phyloP scores from a whole-genome alignment of 1,140 invertebrate genomes.

The Lasaia peninsularis region DNA sequence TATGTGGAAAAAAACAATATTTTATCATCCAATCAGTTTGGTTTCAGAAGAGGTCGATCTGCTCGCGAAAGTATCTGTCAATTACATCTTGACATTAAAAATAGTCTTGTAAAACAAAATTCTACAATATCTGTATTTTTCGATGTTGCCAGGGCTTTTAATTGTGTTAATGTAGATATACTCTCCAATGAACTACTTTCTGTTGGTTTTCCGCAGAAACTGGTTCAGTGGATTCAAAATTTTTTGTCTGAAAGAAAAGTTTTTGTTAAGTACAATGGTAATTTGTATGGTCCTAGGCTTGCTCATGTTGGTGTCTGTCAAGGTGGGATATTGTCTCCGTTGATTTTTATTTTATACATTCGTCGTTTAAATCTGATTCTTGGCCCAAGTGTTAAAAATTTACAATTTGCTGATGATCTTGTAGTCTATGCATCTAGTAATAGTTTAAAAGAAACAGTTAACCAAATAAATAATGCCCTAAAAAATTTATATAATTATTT shows the following conservation, averaged over 20 bases:
- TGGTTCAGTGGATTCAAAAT: constrained; percentile 10
- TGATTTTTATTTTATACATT: constrained; percentile 29
- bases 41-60: neutral
- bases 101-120: neutral
- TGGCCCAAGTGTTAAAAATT: constrained; percentile 17
- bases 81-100: neutral
- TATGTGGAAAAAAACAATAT: constrained; percentile 23
- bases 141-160: constrained; percentile 2
- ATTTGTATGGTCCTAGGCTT: constrained; percentile 8
- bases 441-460: too few species aligned
- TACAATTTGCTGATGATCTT: constrained; percentile 33
- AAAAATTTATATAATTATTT: constrained; percentile 17
- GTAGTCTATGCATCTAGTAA: constrained; percentile 14
- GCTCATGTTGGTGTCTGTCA: constrained; percentile 19
- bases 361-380: constrained; percentile 21
- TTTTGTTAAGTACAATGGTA: constrained; percentile 7
- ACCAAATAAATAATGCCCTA: constrained; percentile 14
- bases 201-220: constrained; percentile 1
- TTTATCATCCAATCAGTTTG: constrained; percentile 12
- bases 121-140: constrained; percentile 1
- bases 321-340: constrained; percentile 16
- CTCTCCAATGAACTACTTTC: neutral
- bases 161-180: constrained; percentile 13
- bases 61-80: neutral
- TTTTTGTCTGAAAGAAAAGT: constrained; percentile 16